Evolutionary conservation across 2,113 vertebrate species (phyloP), one percentile per base, ranked within the genome.

Genomic region (Phylloscopus trochiloides): DNA sequence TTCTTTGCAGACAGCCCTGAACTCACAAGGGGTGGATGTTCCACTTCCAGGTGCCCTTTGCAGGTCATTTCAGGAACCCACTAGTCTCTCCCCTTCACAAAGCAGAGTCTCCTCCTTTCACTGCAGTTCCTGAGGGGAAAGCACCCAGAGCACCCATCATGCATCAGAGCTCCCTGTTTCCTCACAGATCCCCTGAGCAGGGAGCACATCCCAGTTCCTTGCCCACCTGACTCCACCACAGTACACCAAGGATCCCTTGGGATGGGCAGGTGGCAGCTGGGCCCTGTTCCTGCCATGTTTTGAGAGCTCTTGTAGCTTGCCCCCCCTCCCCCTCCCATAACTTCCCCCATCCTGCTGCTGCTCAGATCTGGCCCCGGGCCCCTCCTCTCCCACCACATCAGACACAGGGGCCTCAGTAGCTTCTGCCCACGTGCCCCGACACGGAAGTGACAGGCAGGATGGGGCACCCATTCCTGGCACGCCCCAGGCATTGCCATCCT

Each of bases 191-290:
- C 47, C 24, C n/a, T 31, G 32, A 52, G 21, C 17, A 43, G 52
- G 38, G 29, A 87, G 32, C 45, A 36, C 1, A 2, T 50, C 61
- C 36, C 24, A 13, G 38, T 43, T 76, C 78, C 47, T 73, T 7
- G 1, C 63, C 34, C n/a, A 19, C 22, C 21, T 24, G 1, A 8
- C 52, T 68, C 77, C 57, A 34, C 7, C 5, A 34, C 66, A 68
- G 72, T 2, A 47, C 54, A 50, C 17, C 57, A 45, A 26, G 29
- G 38, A 26, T 20, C 55, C 15, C 65, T 12, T 12, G 51, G 45
- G 32, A 48, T 0, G 3, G 17, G 6, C 82, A 52, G 0, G 0
- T 38, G 58, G 79, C 55, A 65, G 29, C 43, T 2, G 1, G 38
- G 72, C 11, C 42, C 25, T 1, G 0, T 24, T 77, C 42, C 43